These are phyloP conservation scores for Heliconius hortense DNA, from an alignment of 2,888 invertebrate species.

Conservation along the genomic window DNA sequence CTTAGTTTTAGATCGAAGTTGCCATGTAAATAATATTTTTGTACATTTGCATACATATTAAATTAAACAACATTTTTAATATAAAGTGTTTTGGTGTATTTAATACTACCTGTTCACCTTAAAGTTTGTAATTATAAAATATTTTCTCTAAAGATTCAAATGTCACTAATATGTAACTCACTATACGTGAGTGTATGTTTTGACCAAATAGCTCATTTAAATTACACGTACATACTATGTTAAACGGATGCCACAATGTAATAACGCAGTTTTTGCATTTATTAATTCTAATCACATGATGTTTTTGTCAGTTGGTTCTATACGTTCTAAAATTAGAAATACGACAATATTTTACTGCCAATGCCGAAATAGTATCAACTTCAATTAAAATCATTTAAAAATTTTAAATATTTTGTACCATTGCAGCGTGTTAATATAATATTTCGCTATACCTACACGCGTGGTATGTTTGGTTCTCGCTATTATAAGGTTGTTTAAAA, in stretches of 20 bases:
- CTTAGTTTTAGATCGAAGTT: slow-evolving; percentile 34
- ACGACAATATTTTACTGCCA: not conserved
- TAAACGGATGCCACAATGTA: not conserved
- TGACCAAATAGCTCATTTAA: not conserved
- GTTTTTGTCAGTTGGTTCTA: not conserved
- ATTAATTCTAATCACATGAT: not conserved
- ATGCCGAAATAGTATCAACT: not conserved
- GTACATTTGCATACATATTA: slow-evolving; percentile 40
- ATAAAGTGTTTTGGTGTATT: slow-evolving; percentile 20
- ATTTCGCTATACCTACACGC: too few species aligned
- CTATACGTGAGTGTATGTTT: not conserved
- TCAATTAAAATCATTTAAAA: not conserved
- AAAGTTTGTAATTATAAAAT: not conserved
- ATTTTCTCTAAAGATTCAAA: not conserved
- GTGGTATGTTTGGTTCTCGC: too few species aligned
- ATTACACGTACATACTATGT: not conserved
- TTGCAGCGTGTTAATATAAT: too few species aligned
- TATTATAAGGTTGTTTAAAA: too few species aligned
- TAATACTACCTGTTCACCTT: slow-evolving; percentile 31
- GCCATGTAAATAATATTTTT: slow-evolving; percentile 42
- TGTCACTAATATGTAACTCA: slow-evolving; percentile 1
- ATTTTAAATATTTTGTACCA: not conserved
- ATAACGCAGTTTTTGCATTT: not conserved
- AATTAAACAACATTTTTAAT: slow-evolving; percentile 36
- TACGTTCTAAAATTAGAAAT: not conserved